Evolutionary conservation across 1,140 invertebrate genomes (phyloP), one percentile per base, ranked within the genome.

Genomic region (Calosoma granatense): DNA sequence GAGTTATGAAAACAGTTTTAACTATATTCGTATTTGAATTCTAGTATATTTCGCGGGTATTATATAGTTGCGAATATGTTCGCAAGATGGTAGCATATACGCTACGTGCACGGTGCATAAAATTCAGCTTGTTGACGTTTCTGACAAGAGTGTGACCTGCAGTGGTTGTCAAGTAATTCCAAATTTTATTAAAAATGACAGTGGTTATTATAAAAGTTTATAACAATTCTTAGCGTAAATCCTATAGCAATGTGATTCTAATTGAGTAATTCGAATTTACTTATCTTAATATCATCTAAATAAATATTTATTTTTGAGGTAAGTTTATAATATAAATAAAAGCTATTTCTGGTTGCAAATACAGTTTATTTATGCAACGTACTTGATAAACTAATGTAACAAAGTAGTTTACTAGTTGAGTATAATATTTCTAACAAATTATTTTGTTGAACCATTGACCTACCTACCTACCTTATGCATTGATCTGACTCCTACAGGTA

Each of bases 401-500:
- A n/a, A n/a, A n/a, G n/a, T n/a, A n/a, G n/a, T n/a, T n/a, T n/a
- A n/a, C n/a, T n/a, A n/a, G n/a, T n/a, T n/a, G n/a, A n/a, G n/a
- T n/a, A n/a, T n/a, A n/a, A n/a, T n/a, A n/a, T 47, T 47, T 47
- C 15, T 47, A 12, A 12, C 17, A 11, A 47, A 47, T 47, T 47
- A 47, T 17, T 6, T 47, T 47, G 17, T 4, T 47, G 15, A 11
- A 12, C 41, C 17, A 47, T 11, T 47, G 41, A 47, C 41, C 41
- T 47, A 47, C 9, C 41, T 47, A 47, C 41, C 41, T 47, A 47
- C 41, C 41, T 47, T 47, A 12, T 47, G 15, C 41, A 47, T 47
- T 47, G 41, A 47, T 47, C 41, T 17, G 9, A 6, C 6, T 47
- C 41, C 41, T 47, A 47, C 41, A 47, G 41, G 41, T 47, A 17